Conservation (phyloP, 92 coral and sea anemone genomes). For the Umimayanthus chanpuru region DNA sequence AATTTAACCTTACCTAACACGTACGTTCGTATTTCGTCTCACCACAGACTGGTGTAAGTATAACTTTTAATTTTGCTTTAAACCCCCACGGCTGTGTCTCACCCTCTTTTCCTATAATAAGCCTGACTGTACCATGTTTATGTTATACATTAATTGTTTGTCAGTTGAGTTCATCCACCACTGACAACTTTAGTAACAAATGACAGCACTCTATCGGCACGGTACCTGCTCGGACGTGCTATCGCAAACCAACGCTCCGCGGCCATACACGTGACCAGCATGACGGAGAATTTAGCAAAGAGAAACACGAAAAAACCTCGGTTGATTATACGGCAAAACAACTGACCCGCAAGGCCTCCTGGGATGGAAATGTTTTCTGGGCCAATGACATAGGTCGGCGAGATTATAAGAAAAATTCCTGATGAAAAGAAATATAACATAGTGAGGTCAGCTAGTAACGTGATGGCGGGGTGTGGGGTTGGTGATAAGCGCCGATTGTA, state of each 20-base stretch:
- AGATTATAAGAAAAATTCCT: constrained; percentile 14
- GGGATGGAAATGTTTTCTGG: constrained; percentile 27
- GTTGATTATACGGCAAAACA: constrained; percentile 38
- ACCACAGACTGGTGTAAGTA: no score
- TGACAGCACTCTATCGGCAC: background rate
- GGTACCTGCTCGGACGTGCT: constrained; percentile 36
- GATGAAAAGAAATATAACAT: background rate
- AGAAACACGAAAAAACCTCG: constrained; percentile 30
- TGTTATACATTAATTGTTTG: background rate
- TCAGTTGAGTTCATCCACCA: background rate
- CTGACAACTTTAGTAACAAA: background rate
- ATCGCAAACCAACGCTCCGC: constrained; percentile 48
- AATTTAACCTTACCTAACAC: no score
- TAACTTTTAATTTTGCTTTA: no score
- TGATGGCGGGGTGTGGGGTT: no score
- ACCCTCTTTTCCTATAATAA: no score
- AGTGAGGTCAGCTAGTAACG: no score
- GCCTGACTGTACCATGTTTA: no score
- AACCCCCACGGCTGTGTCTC: no score
- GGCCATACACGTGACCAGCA: constrained; percentile 35
- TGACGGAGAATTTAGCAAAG: constrained; percentile 43
- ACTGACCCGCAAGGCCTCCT: constrained; percentile 31
- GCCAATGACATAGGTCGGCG: constrained; percentile 16
- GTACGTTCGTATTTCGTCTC: no score
- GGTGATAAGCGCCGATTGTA: no score